Base-by-base conservation (phyloP, 2,888 invertebrate genomes). In the Serripes groenlandicus region DNA sequence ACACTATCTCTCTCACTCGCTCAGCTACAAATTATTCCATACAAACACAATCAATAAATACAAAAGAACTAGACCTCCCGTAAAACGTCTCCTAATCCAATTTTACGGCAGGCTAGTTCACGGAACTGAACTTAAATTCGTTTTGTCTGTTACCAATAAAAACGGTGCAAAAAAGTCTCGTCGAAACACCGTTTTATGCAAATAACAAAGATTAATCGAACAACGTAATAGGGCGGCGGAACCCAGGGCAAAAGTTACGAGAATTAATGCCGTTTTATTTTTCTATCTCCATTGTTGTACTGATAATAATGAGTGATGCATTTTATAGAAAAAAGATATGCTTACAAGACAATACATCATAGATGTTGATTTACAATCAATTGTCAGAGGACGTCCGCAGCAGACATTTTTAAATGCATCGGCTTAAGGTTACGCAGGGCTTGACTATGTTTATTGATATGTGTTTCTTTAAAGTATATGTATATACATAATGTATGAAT, bases 91-190 rank as follows among this genome's bases (percentile, higher is more conserved):
- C n/a, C n/a, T n/a, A n/a, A n/a, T 58, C 58, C 58, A 58, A 58
- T 58, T 58, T 58, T 26, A 58, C 58, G n/a, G 15, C 23, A 58
- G 58, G 28, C 58, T 58, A 11, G 26, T 58, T 58, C 58, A 23
- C 23, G 28, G 58, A 26, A 21, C 28, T 2, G 58, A 58, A 58
- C 28, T 28, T 28, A 58, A 58, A 58, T 58, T 58, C 28, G 58
- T 58, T 58, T 58, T 58, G 58, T 58, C 58, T 58, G 58, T 28
- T 28, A 58, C 28, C 58, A 28, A 58, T 58, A 28, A 58, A 58
- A 58, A 58, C 58, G 58, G 23, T 58, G 58, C 58, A 58, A 58
- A 58, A 58, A 30, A 9, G 62, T 62, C 62, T 62, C 62, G 62
- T 32, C 34, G 32, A 62, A 62, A 62, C 32, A 30, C 34, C 62